Evolutionary conservation across 2,113 vertebrate genomes (phyloP).

Genomic region (Anhinga anhinga): DNA sequence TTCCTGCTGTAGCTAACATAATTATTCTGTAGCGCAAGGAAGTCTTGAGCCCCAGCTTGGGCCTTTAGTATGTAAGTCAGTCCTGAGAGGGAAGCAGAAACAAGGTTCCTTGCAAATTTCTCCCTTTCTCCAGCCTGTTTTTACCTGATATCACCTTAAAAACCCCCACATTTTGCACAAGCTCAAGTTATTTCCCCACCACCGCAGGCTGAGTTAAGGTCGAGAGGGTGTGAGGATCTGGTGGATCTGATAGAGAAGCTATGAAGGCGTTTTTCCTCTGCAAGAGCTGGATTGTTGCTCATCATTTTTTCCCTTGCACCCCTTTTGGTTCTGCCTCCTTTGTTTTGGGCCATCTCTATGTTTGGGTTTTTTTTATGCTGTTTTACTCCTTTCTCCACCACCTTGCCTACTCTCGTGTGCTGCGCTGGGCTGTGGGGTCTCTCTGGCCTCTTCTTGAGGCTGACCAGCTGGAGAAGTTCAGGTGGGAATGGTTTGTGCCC

Average conservation of each 20-base stretch:
- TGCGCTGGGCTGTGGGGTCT: rapidly evolving
- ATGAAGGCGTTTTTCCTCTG: background rate
- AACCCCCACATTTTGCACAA: background rate
- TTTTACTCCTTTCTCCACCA: background rate
- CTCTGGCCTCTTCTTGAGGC: background rate
- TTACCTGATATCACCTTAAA: background rate
- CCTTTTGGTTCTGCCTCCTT: background rate
- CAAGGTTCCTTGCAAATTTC: background rate
- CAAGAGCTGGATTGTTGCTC: background rate
- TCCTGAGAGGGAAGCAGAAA: background rate
- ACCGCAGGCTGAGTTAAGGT: background rate
- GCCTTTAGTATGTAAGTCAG: background rate
- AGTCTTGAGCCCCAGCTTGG: background rate
- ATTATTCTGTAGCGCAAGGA: background rate
- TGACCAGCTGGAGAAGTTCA: background rate
- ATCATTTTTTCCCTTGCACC: background rate
- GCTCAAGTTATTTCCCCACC: background rate
- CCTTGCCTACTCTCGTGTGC: no score
- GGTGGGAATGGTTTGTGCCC: background rate
- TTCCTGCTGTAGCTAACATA: background rate
- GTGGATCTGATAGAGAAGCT: background rate
- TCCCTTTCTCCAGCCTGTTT: background rate
- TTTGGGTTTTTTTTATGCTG: background rate
- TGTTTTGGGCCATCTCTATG: background rate
- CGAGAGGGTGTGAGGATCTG: background rate